phyloP scores from a whole-genome alignment of 2,113 vertebrate species.

The Rallus limicola region DNA sequence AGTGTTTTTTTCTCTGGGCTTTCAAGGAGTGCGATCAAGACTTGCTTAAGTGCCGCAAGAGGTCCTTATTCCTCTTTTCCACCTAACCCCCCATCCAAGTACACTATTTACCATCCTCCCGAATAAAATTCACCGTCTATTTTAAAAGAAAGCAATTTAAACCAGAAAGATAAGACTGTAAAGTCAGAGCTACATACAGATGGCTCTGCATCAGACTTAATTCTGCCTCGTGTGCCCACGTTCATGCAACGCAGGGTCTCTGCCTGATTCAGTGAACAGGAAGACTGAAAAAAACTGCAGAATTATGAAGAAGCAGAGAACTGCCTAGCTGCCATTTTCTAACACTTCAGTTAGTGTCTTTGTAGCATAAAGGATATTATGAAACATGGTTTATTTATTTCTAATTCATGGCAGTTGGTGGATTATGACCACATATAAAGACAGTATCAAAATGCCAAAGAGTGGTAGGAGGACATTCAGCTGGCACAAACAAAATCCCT shows the following conservation, averaged over 20 bases:
- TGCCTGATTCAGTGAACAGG: neutral
- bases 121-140: neutral
- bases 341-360: neutral
- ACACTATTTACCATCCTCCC: neutral
- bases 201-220: neutral
- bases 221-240: neutral
- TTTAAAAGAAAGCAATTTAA: neutral
- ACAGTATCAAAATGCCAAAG: neutral
- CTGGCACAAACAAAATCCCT: neutral
- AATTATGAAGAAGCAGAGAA: neutral
- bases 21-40: neutral
- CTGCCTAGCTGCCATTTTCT: neutral
- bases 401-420: neutral
- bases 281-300: neutral
- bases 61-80: neutral
- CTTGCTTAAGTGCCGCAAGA: neutral
- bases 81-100: neutral
- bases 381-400: neutral
- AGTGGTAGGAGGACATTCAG: neutral
- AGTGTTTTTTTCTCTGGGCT: neutral
- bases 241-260: neutral
- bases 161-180: neutral
- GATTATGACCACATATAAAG: fast-evolving
- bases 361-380: neutral
- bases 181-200: neutral